Evolutionary conservation across 1,140 invertebrate species (phyloP).

Genomic region (Wasmannia auropunctata): DNA sequence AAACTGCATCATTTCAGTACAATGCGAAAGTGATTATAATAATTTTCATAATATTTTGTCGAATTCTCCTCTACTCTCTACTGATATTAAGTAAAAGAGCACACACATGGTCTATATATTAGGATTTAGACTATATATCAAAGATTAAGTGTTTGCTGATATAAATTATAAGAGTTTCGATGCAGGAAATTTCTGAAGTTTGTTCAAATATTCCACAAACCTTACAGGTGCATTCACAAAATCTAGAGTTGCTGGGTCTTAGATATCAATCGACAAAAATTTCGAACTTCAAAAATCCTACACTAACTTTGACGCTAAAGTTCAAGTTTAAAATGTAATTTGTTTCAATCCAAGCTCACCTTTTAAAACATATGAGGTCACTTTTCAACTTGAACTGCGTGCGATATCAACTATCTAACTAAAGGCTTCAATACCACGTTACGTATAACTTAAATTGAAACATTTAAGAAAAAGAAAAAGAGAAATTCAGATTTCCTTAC

Average conservation of each 20-base stretch:
- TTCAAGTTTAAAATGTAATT: constrained; percentile 6
- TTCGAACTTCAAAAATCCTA: neutral
- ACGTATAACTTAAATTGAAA: constrained; percentile 27
- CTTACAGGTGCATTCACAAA: neutral
- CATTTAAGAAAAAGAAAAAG: neutral
- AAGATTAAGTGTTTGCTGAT: too few relatives aligned
- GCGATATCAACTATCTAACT: constrained; percentile 22
- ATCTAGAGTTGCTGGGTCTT: neutral
- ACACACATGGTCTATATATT: too few relatives aligned
- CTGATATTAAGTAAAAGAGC: too few relatives aligned
- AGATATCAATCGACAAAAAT: neutral
- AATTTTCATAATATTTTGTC: too few relatives aligned
- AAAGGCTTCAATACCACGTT: neutral
- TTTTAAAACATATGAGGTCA: neutral
- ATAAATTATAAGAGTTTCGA: too few relatives aligned
- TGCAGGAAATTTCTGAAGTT: too few relatives aligned
- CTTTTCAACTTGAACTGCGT: constrained; percentile 31
- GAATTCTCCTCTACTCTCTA: too few relatives aligned
- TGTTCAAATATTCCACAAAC: too few relatives aligned
- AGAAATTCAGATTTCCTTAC: too few relatives aligned
- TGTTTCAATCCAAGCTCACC: neutral
- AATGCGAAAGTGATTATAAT: too few relatives aligned
- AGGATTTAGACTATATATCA: too few relatives aligned
- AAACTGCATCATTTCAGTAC: too few relatives aligned
- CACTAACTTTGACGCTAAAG: neutral